A percentile compares a stretch with the other conserved stretches of the same genome.
phyloP scores from a whole-genome alignment of 2,797 vertebrate genomes.

The Notoglanidium macrostoma region DNA sequence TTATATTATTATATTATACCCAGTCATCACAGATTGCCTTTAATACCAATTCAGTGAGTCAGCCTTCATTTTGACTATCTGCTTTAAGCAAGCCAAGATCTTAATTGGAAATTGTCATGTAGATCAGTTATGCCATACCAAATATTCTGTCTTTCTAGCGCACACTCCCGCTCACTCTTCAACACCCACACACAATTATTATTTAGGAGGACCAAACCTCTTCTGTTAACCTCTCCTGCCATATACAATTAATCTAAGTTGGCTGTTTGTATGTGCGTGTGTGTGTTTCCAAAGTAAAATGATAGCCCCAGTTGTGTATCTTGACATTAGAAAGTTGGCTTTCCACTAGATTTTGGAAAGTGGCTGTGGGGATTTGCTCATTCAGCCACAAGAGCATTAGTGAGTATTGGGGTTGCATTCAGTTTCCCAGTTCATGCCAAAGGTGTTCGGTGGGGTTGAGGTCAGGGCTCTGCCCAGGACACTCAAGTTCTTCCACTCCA shows the following conservation, averaged over 20 bases:
- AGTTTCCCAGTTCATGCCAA: neutral
- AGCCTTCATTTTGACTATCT: slow-evolving; percentile 4
- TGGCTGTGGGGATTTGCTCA: neutral
- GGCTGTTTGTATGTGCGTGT: slow-evolving; percentile 8
- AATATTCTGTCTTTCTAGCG: slow-evolving; percentile 11
- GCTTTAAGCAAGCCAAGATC: slow-evolving; percentile 10
- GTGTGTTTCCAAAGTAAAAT: slow-evolving; percentile 32
- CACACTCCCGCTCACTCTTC: neutral
- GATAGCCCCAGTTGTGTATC: slow-evolving; percentile 8
- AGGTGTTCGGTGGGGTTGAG: neutral
- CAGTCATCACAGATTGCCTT: slow-evolving; percentile 10
- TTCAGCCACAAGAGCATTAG: neutral
- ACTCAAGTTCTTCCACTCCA: neutral
- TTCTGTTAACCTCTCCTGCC: slow-evolving; percentile 35
- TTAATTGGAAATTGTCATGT: slow-evolving; percentile 35
- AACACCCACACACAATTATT: slow-evolving; percentile 15
- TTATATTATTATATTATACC: neutral
- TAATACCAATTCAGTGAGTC: neutral
- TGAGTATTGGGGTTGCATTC: neutral
- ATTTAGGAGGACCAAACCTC: slow-evolving; percentile 27
- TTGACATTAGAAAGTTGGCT: slow-evolving; percentile 28
- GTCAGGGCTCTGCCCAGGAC: neutral
- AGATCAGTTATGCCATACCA: slow-evolving; percentile 22
- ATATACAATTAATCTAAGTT: slow-evolving; percentile 30
- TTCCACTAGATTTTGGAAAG: neutral